phyloP scores from a whole-genome alignment of 2,797 vertebrate genomes.

The Mus spretus region DNA sequence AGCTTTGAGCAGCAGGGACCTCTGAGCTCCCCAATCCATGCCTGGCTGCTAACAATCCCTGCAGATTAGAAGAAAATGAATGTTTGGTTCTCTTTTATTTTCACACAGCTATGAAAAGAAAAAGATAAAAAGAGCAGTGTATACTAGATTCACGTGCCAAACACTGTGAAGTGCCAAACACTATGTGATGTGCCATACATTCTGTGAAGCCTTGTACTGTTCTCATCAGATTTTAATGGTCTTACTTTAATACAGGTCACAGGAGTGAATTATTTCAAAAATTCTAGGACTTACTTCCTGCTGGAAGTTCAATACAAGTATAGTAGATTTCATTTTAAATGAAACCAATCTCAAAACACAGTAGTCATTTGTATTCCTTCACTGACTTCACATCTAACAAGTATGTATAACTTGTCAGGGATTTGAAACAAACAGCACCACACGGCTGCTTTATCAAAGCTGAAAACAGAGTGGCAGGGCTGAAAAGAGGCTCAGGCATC shows the following conservation, averaged over 20 bases:
- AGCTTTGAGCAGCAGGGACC: not conserved
- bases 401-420: not conserved
- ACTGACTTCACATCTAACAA: not conserved
- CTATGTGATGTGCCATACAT: not conserved
- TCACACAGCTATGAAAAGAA: not conserved
- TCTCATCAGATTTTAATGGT: not conserved
- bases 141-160: not conserved
- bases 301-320: not conserved
- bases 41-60: not conserved
- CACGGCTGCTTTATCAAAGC: not conserved
- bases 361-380: not conserved
- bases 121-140: not conserved
- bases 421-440: not conserved
- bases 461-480: not conserved
- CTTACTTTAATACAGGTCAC: not conserved
- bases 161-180: not conserved
- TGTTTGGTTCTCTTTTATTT: not conserved
- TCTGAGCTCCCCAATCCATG: not conserved
- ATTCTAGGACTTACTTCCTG: not conserved
- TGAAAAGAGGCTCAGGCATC: not conserved
- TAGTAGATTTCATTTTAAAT: not conserved
- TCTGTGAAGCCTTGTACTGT: not conserved
- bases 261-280: not conserved
- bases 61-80: not conserved
- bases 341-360: not conserved